Evolutionary conservation across 2,888 invertebrate genomes (phyloP).

Genomic region (Drosophila quinaria): DNA sequence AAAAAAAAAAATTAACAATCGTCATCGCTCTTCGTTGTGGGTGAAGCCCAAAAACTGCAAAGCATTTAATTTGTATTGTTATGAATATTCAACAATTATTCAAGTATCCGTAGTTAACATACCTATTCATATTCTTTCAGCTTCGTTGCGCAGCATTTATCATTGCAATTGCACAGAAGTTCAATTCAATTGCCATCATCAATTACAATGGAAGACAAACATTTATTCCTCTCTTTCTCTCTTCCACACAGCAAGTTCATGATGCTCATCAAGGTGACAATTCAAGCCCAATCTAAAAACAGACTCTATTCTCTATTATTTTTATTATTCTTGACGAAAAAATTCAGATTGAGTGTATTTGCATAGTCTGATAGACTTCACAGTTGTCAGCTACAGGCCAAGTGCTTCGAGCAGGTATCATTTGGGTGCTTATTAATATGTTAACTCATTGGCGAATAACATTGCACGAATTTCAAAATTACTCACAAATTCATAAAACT

Average conservation of each 20-base stretch:
- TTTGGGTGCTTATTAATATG: slow-evolving; percentile 26
- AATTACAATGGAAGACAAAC: slow-evolving; percentile 39
- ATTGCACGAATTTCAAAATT: slow-evolving; percentile 5
- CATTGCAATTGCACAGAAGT: slow-evolving; percentile 62
- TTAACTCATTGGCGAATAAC: slow-evolving; percentile 6
- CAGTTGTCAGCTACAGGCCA: not conserved
- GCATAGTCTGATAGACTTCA: slow-evolving; percentile 1
- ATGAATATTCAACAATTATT: slow-evolving; percentile 43
- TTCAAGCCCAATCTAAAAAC: slow-evolving; percentile 2
- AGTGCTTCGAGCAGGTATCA: slow-evolving; percentile 5
- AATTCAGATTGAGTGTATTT: not conserved
- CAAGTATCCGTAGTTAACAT: slow-evolving; percentile 30
- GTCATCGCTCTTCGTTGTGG: slow-evolving; percentile 57
- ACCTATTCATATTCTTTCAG: slow-evolving; percentile 56
- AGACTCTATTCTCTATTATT: slow-evolving; percentile 5
- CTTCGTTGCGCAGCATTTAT: slow-evolving; percentile 62
- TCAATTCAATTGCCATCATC: slow-evolving; percentile 57
- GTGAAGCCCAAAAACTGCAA: slow-evolving; percentile 65
- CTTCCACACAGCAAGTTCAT: slow-evolving; percentile 31
- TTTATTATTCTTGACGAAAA: not conserved
- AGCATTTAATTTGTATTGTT: slow-evolving; percentile 31
- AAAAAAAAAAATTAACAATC: slow-evolving; percentile 44
- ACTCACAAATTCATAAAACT: too few relatives aligned
- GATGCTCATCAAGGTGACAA: slow-evolving; percentile 6
- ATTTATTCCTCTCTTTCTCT: not conserved